Conservation (phyloP, 2,888 invertebrate genomes). For the Spilosoma lubricipeda region DNA sequence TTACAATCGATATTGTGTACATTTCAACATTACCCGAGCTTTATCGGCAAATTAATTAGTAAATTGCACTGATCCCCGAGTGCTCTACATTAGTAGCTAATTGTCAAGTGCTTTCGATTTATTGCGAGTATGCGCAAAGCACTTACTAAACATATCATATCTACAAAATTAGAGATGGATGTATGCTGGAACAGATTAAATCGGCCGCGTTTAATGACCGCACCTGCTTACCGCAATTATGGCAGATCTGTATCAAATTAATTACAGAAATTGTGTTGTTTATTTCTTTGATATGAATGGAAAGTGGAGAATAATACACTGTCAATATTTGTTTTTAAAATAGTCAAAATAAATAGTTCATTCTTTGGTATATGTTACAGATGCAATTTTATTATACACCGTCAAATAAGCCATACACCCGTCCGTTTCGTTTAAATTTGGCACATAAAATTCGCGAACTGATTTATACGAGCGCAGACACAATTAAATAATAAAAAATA, state of each 20-base stretch:
- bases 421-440: background rate
- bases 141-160: conserved; percentile 40
- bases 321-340: no score
- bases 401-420: no score
- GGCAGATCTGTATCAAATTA: conserved; percentile 4
- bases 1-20: conserved; percentile 18
- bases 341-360: background rate
- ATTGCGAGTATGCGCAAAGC: conserved; percentile 51
- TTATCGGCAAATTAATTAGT: conserved; percentile 60
- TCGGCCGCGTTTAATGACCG: conserved; percentile 43
- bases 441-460: background rate
- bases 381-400: no score
- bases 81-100: conserved; percentile 53
- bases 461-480: background rate
- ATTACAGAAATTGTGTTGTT: conserved; percentile 1
- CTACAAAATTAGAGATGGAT: conserved; percentile 37
- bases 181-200: conserved; percentile 52
- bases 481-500: background rate
- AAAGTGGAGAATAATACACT: background rate
- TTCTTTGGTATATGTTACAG: background rate
- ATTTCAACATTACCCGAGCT: conserved; percentile 36
- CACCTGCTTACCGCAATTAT: conserved; percentile 35
- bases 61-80: conserved; percentile 58
- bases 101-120: conserved; percentile 61
- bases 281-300: background rate